Evolutionary conservation across 2,797 vertebrate genomes (phyloP).

Genomic region (Coilia nasus): DNA sequence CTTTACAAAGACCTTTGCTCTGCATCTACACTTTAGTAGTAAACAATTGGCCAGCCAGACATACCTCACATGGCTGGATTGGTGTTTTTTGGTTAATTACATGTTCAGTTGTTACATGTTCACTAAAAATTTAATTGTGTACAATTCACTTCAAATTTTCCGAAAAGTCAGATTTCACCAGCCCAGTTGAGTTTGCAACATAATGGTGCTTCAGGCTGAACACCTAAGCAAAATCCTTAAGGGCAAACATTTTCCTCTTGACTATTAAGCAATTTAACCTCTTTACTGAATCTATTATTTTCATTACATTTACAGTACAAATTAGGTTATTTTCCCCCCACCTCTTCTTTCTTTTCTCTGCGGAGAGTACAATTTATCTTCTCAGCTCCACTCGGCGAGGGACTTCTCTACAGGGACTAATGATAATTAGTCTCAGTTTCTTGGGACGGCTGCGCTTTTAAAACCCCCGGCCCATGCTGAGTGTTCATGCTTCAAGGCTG

Average conservation of each 20-base stretch:
- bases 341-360: conserved; percentile 24
- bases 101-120: background rate
- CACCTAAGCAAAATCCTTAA: conserved; percentile 18
- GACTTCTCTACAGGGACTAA: conserved; percentile 49
- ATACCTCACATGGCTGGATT: background rate
- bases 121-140: background rate
- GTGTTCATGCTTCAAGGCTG: conserved; percentile 72
- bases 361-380: conserved; percentile 43
- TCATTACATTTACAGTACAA: conserved; percentile 27
- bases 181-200: background rate
- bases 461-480: conserved; percentile 60
- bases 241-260: background rate
- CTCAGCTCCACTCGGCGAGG: conserved; percentile 26
- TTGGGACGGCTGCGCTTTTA: conserved; percentile 64
- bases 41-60: background rate
- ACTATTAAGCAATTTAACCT: conserved; percentile 17
- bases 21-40: background rate
- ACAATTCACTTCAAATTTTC: background rate
- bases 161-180: background rate
- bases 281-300: conserved; percentile 24
- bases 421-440: conserved; percentile 66
- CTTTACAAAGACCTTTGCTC: background rate
- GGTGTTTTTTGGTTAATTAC: background rate
- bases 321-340: background rate
- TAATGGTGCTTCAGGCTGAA: background rate